phyloP scores from a whole-genome alignment of 1,140 invertebrate species.

The Maconellicoccus hirsutus region DNA sequence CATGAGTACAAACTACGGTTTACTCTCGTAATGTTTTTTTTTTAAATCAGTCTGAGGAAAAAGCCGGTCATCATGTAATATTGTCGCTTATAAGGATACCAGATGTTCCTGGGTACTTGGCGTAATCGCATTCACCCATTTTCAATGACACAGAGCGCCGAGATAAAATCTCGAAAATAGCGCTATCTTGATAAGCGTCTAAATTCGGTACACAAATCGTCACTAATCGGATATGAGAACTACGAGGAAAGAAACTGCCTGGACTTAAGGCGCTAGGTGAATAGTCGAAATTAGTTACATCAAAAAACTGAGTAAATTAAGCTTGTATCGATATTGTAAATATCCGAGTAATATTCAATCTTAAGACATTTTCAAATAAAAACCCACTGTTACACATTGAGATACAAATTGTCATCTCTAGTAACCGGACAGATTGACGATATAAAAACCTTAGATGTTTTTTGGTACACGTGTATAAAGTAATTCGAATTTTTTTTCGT shows the following conservation, averaged over 20 bases:
- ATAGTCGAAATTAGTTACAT: not conserved
- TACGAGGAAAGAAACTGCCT: not conserved
- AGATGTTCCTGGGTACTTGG: not conserved
- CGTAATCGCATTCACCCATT: not conserved
- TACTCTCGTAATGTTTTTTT: slow-evolving; percentile 15
- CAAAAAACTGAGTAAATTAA: not conserved
- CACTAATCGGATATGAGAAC: not conserved
- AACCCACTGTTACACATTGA: too few relatives aligned
- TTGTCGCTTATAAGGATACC: not conserved
- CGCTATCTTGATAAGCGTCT: not conserved
- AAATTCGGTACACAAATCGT: not conserved
- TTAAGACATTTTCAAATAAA: too few relatives aligned
- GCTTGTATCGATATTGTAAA: not conserved
- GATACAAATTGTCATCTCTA: not conserved
- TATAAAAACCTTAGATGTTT: not conserved
- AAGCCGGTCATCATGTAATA: slow-evolving; percentile 8
- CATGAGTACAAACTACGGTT: slow-evolving; percentile 14
- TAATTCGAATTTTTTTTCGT: too few relatives aligned
- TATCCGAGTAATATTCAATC: not conserved
- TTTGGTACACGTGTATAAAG: too few relatives aligned
- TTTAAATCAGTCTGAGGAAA: slow-evolving; percentile 17
- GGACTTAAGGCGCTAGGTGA: not conserved
- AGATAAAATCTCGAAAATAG: not conserved
- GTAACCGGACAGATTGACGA: not conserved
- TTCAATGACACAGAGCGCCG: not conserved